Conservation (phyloP, 2,113 vertebrate species). For the Trochalopteron elliotii region DNA sequence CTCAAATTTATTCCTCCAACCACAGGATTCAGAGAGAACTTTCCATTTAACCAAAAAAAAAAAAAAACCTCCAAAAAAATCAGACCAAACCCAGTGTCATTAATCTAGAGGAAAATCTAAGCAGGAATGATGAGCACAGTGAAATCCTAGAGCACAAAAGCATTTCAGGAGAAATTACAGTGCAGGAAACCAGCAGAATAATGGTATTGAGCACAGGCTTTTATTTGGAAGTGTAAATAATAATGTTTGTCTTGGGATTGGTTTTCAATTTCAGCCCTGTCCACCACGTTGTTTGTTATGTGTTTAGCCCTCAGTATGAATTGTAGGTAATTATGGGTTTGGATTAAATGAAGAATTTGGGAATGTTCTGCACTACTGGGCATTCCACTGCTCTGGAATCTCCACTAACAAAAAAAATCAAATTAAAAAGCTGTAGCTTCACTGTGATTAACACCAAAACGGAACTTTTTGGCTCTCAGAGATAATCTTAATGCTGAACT, state of each 20-base stretch:
- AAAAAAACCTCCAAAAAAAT: background rate
- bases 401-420: background rate
- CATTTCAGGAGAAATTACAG: conserved; percentile 27
- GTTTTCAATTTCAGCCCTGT: conserved; percentile 6
- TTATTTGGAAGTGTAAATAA: conserved; percentile 38
- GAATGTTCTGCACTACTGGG: background rate
- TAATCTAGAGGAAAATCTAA: background rate
- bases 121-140: background rate
- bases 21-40: background rate
- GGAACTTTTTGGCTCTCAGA: background rate
- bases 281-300: background rate
- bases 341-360: background rate
- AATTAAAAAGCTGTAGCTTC: background rate
- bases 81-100: background rate
- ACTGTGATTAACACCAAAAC: background rate
- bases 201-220: background rate
- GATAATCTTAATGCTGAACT: background rate
- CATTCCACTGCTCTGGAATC: background rate
- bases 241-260: background rate
- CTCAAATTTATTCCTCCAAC: background rate
- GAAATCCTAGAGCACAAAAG: background rate
- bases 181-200: background rate
- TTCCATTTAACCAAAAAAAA: background rate
- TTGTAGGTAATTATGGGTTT: background rate
- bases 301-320: background rate